phyloP scores from a whole-genome alignment of 2,797 vertebrate genomes.

The Notoglanidium macrostoma region DNA sequence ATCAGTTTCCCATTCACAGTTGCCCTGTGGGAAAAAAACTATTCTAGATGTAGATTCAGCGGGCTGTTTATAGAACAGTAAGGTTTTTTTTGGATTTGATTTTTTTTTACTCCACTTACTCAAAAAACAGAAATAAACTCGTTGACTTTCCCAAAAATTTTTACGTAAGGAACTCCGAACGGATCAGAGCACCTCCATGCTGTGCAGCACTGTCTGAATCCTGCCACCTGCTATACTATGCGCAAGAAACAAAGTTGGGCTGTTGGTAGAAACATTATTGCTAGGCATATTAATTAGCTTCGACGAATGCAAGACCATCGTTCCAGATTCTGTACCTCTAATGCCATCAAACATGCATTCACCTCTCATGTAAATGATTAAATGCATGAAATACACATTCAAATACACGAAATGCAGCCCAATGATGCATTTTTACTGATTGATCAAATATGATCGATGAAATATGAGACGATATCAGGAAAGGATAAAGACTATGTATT shows the following conservation, averaged over 20 bases:
- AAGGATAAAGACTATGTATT: neutral
- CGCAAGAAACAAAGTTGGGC: neutral
- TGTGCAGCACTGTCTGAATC: neutral
- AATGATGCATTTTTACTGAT: neutral
- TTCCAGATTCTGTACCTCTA: too few species aligned
- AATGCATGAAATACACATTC: neutral
- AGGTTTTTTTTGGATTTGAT: too few species aligned
- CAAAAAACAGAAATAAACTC: neutral
- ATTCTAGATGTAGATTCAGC: neutral
- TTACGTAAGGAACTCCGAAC: neutral
- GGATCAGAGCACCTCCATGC: neutral
- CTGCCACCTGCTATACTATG: neutral
- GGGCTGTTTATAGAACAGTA: neutral
- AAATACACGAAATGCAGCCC: neutral
- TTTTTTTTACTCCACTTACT: too few species aligned
- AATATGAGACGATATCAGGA: neutral
- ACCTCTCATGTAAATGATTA: too few species aligned
- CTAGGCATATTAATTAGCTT: neutral
- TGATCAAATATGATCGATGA: too few species aligned
- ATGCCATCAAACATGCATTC: too few species aligned
- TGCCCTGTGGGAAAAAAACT: neutral
- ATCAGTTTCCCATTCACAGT: neutral
- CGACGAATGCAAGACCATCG: neutral
- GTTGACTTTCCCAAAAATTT: neutral
- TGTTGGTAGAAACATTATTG: neutral